Evolutionary conservation across 2,797 vertebrate species (phyloP).

Genomic region (Rhyacichthys aspro): DNA sequence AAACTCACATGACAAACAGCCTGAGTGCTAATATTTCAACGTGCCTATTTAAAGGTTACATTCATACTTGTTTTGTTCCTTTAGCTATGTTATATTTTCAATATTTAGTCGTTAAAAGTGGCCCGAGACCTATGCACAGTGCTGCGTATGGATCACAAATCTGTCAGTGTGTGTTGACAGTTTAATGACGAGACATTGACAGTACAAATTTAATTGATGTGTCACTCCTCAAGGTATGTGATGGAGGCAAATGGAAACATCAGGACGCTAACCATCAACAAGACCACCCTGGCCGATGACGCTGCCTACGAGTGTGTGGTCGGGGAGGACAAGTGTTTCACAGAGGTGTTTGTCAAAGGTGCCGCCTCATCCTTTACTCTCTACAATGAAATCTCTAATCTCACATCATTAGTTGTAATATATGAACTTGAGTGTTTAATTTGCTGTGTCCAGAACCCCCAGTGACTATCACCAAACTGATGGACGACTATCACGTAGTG

Average conservation of each 20-base stretch:
- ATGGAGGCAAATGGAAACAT: conserved; percentile 86
- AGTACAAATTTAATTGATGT: background rate
- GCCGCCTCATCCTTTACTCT: conserved; percentile 6
- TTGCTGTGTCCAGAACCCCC: conserved; percentile 81
- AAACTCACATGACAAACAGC: background rate
- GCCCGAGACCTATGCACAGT: too few relatives aligned
- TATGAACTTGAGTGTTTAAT: background rate
- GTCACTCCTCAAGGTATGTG: conserved; percentile 79
- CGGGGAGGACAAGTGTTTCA: conserved; percentile 87
- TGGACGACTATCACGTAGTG: conserved; percentile 92
- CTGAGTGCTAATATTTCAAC: too few relatives aligned
- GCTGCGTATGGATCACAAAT: too few relatives aligned
- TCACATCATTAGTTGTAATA: background rate
- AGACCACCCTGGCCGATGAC: conserved; percentile 84
- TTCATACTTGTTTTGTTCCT: too few relatives aligned
- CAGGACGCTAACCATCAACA: conserved; percentile 88
- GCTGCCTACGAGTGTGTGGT: conserved; percentile 88
- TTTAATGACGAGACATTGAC: conserved; percentile 8
- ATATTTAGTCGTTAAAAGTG: too few relatives aligned
- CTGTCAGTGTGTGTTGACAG: background rate
- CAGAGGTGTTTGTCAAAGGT: conserved; percentile 93
- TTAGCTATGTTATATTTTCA: too few relatives aligned
- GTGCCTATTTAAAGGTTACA: too few relatives aligned
- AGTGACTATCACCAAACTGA: conserved; percentile 82
- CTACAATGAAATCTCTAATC: background rate